phyloP scores from a whole-genome alignment of 2,797 vertebrate species.

The Sylvia borin region DNA sequence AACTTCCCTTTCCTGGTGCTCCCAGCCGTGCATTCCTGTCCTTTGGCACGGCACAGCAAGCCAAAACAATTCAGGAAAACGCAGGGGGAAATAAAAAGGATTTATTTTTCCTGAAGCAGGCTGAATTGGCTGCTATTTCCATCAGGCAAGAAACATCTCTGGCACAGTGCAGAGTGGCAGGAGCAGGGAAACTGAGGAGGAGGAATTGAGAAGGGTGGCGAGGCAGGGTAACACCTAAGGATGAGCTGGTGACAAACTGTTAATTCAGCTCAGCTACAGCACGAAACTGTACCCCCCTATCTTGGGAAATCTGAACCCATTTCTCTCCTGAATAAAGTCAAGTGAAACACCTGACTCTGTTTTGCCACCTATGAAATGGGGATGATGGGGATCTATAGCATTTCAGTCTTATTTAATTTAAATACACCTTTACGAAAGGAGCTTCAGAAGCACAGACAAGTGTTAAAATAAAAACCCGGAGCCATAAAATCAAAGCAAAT shows the following conservation, averaged over 20 bases:
- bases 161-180: not conserved
- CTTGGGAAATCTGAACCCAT: slow-evolving; percentile 21
- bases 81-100: not conserved
- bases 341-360: not conserved
- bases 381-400: not conserved
- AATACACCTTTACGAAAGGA: not conserved
- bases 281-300: not conserved
- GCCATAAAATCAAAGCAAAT: not conserved
- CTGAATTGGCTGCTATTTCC: not conserved
- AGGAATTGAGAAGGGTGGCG: not conserved
- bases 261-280: slow-evolving; percentile 9
- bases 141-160: not conserved
- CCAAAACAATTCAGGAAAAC: not conserved
- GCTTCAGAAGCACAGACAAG: not conserved
- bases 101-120: not conserved
- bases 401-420: not conserved
- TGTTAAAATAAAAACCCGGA: not conserved
- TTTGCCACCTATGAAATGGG: not conserved
- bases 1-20: not conserved
- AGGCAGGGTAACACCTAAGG: slow-evolving; percentile 24
- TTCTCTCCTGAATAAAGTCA: not conserved
- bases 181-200: slow-evolving; percentile 35
- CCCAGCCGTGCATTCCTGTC: not conserved
- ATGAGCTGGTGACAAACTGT: slow-evolving; percentile 15
- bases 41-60: not conserved